Percentiles rank a stretch among this genome's conserved stretches.
phyloP scores from a whole-genome alignment of 2,888 invertebrate species.

The Meta bourneti region DNA sequence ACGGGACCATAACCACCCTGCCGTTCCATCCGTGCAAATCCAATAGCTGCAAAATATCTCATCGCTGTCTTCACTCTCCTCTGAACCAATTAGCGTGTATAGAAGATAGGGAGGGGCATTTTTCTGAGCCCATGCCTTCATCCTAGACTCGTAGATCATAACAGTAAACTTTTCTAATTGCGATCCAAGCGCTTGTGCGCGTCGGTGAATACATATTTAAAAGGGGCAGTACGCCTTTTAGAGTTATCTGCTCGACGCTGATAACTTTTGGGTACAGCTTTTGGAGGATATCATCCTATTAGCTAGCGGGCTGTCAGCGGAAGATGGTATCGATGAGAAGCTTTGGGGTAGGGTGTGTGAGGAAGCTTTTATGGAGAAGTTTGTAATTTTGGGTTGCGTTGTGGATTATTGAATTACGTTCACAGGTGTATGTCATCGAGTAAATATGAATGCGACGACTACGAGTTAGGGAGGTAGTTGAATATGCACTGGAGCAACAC shows the following conservation, averaged over 20 bases:
- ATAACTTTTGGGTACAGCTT: background rate
- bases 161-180: background rate
- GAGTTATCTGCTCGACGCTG: background rate
- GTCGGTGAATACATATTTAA: background rate
- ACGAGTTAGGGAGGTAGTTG: no score
- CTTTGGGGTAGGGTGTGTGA: background rate
- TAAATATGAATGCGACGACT: no score
- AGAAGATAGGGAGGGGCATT: background rate
- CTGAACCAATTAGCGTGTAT: background rate
- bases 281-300: background rate
- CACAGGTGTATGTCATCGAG: no score
- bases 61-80: background rate
- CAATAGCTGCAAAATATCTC: no score
- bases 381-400: background rate
- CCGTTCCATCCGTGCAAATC: no score
- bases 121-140: background rate
- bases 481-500: no score
- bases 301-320: background rate
- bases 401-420: background rate
- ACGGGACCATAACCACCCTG: no score
- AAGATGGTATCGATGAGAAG: no score
- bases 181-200: background rate
- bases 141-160: background rate
- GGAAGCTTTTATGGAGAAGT: conserved; percentile 11
- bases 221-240: background rate